phyloP scores from a whole-genome alignment of 2,888 invertebrate species.

The Micoletzkya japonica region DNA sequence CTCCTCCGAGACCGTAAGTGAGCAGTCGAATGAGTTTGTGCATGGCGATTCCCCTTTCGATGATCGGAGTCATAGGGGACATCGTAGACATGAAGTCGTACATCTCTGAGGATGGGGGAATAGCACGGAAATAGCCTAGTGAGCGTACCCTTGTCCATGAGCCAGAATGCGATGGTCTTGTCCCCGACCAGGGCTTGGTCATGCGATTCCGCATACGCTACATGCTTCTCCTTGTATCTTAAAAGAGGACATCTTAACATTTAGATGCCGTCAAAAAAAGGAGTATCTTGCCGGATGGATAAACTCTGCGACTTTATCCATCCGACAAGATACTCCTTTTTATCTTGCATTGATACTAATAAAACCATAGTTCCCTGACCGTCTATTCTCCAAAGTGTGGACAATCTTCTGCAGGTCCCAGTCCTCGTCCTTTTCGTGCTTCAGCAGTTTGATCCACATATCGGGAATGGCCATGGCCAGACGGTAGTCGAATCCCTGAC shows the following conservation, averaged over 20 bases:
- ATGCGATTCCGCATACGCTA: constrained; percentile 96
- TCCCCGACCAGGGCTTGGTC: constrained; percentile 98
- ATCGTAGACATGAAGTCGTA: constrained; percentile 62
- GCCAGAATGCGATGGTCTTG: constrained; percentile 98
- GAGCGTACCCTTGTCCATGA: constrained; percentile 64
- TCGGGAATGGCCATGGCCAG: constrained; percentile 98
- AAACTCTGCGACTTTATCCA: background rate
- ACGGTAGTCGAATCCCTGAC: constrained; percentile 87
- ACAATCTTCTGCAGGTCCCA: constrained; percentile 90
- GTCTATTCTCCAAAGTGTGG: constrained; percentile 86
- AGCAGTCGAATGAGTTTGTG: constrained; percentile 95
- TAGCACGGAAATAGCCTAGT: too few relatives aligned
- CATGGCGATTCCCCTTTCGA: constrained; percentile 89
- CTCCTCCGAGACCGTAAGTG: constrained; percentile 91
- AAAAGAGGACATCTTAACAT: constrained; percentile 21
- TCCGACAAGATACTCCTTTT: background rate
- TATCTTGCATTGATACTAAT: too few relatives aligned
- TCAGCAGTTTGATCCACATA: constrained; percentile 83
- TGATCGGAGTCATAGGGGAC: constrained; percentile 67
- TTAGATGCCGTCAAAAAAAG: background rate
- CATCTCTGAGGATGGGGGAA: constrained; percentile 56
- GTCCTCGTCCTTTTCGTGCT: constrained; percentile 78
- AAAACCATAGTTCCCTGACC: constrained; percentile 33
- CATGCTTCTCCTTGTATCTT: constrained; percentile 90
- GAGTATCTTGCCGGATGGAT: background rate